Percentiles rank a stretch among this genome's conserved stretches.
Evolutionary conservation across 2,888 invertebrate genomes (phyloP).

Genomic region (Ceriagrion tenellum): DNA sequence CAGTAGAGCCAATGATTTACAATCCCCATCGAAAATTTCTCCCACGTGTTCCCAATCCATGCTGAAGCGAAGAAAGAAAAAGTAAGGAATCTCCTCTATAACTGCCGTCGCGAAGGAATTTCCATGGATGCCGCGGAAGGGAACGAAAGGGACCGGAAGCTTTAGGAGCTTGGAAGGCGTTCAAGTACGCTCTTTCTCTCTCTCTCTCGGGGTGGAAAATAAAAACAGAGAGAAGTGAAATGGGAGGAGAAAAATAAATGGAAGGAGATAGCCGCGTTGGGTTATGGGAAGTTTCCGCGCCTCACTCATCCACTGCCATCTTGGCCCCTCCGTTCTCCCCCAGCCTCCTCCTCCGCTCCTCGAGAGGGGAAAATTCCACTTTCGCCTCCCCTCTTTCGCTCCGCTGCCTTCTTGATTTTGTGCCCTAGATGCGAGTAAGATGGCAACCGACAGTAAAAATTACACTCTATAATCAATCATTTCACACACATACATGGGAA

Average conservation of each 20-base stretch:
- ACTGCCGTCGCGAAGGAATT: too few relatives aligned
- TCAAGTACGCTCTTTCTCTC: neutral
- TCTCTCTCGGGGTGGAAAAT: neutral
- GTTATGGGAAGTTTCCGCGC: constrained; percentile 28
- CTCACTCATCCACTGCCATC: neutral
- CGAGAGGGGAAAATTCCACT: constrained; percentile 23
- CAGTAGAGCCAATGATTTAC: neutral
- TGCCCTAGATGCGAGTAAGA: too few relatives aligned
- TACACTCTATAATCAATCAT: too few relatives aligned
- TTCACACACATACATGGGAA: too few relatives aligned
- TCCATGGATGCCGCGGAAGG: neutral
- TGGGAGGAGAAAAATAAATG: neutral
- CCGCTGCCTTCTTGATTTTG: too few relatives aligned
- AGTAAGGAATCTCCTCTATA: neutral
- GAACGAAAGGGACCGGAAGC: neutral
- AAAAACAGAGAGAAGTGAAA: neutral
- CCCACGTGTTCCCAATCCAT: neutral
- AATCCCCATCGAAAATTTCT: neutral
- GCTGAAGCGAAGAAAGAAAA: neutral
- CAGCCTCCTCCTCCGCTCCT: neutral
- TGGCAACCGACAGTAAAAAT: too few relatives aligned
- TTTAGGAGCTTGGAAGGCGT: neutral
- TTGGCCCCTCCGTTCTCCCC: neutral
- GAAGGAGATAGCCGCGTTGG: neutral
- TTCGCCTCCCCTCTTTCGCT: neutral